These are phyloP conservation scores for Spea bombifrons DNA, from an alignment of 2,113 vertebrate genomes.

Conservation along the genomic window DNA sequence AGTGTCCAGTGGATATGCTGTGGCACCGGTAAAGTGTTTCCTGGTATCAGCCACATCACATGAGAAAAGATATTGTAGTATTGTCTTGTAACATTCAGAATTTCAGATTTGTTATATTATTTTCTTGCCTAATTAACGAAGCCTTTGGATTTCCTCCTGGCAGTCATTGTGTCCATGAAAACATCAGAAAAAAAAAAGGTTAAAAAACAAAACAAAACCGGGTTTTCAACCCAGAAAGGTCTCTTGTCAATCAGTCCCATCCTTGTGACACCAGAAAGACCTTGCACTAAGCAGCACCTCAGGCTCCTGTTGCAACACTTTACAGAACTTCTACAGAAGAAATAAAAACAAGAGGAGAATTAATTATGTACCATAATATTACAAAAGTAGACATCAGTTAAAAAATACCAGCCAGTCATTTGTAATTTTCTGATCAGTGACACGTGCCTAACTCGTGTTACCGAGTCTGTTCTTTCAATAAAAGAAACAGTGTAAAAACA, in stretches of 20 bases:
- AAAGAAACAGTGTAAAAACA: no score
- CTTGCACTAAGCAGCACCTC: slow-evolving; percentile 7
- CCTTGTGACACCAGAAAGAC: background rate
- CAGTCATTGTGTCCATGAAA: background rate
- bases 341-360: background rate
- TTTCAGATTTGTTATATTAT: background rate
- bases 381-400: no score
- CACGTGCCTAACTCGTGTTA: no score
- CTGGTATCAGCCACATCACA: background rate
- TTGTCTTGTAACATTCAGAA: background rate
- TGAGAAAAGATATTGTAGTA: background rate
- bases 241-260: background rate
- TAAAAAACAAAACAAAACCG: background rate
- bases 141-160: background rate
- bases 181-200: background rate
- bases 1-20: slow-evolving; percentile 37
- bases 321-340: slow-evolving; percentile 66
- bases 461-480: no score
- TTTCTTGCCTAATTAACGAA: background rate
- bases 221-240: background rate
- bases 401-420: no score
- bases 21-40: slow-evolving; percentile 18
- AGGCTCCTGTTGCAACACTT: slow-evolving; percentile 21
- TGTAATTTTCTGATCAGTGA: no score
- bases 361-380: background rate